Evolutionary conservation across 2,888 invertebrate species (phyloP), one percentile per base, ranked within the genome.

Genomic region (Conops quadrifasciatus): DNA sequence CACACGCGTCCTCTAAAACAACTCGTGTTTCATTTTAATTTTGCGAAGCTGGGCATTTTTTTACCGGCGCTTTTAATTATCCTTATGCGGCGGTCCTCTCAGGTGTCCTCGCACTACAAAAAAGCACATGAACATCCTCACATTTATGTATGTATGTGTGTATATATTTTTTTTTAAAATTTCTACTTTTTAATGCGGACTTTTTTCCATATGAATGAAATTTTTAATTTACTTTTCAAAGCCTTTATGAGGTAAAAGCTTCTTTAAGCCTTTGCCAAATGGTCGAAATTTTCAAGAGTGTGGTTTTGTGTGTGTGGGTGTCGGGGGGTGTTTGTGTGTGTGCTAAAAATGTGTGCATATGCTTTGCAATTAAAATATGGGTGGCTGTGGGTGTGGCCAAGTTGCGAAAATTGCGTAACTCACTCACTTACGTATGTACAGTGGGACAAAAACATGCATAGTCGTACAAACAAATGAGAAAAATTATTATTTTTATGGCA

Each of bases 161-260:
- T 11, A 28, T 59, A 24, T 28, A 0, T 26, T n/a, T n/a, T 5
- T 49, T 5, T 19, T 19, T 13, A 49, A 49, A 59, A 15, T 24
- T 62, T 63, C 64, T 71, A 43, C 49, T n/a, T n/a, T n/a, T n/a
- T n/a, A n/a, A n/a, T n/a, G n/a, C n/a, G n/a, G n/a, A n/a, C n/a
- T n/a, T n/a, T n/a, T 49, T 67, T 53, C 26, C 62, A n/a, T 16
- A 59, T 59, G 71, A 71, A 58, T 70, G 71, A 67, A 70, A 66
- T 58, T 72, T 70, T 70, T 62, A 70, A 68, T 71, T 65, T 74
- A 74, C 73, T 74, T 36, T 71, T 73, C 72, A 73, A 70, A 73
- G 71, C 72, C 73, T 76, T 77, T 77, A 77, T 77, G 74, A 77
- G 76, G 76, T 77, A 77, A 77, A 77, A 77, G 77, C 76, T 77